Conservation (phyloP, 2,797 vertebrate species). For the Knipowitschia caucasica region DNA sequence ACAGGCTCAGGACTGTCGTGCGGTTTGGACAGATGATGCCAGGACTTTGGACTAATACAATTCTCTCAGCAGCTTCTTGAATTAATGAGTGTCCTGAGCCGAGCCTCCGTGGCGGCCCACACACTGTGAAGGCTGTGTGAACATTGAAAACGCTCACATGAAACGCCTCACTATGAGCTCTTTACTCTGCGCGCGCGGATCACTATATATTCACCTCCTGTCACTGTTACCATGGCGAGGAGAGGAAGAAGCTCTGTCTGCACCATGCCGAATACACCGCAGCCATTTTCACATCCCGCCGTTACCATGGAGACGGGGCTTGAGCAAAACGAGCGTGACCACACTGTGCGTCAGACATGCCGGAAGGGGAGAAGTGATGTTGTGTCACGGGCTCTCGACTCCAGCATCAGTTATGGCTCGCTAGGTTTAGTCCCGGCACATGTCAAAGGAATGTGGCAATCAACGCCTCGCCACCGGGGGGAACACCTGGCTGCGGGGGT, state of each 20-base stretch:
- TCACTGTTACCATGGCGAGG: constrained; percentile 78
- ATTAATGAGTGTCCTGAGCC: constrained; percentile 54
- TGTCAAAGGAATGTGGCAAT: constrained; percentile 35
- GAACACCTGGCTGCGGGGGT: constrained; percentile 55
- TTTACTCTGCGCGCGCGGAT: constrained; percentile 51
- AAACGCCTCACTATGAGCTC: constrained; percentile 61
- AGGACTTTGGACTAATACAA: constrained; percentile 38
- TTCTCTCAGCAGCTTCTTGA: constrained; percentile 54
- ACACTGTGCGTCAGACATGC: constrained; percentile 73
- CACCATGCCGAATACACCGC: constrained; percentile 40
- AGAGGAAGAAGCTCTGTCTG: constrained; percentile 67
- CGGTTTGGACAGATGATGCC: constrained; percentile 41
- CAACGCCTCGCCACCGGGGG: constrained; percentile 19
- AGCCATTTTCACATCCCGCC: constrained; percentile 69
- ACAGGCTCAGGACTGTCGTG: constrained; percentile 12
- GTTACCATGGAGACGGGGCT: constrained; percentile 71
- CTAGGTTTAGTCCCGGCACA: constrained; percentile 37
- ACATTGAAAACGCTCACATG: constrained; percentile 48
- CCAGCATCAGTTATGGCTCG: constrained; percentile 45
- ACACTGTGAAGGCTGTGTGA: constrained; percentile 35
- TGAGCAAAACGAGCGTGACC: constrained; percentile 71
- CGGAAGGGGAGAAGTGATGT: constrained; percentile 69
- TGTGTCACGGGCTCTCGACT: constrained; percentile 65
- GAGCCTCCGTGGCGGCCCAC: constrained; percentile 51
- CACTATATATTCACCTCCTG: constrained; percentile 71